Evolutionary conservation across 1,140 invertebrate genomes (phyloP).

Genomic region (Sarcophaga peregrina): DNA sequence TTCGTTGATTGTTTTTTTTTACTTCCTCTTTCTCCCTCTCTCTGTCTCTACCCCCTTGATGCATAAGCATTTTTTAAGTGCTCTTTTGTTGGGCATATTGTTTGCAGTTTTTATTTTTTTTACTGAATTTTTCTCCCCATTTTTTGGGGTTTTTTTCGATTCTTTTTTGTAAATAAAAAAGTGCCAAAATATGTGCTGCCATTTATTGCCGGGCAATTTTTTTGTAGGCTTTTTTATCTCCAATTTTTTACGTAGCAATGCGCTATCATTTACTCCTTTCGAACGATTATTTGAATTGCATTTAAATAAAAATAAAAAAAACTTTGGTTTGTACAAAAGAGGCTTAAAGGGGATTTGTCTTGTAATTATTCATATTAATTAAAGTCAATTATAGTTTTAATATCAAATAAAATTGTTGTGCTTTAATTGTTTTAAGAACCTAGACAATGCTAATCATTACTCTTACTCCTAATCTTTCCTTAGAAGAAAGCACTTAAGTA

Average conservation of each 20-base stretch:
- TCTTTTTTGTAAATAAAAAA: neutral
- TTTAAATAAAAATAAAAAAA: neutral
- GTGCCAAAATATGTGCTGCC: constrained; percentile 7
- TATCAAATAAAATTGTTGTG: no score
- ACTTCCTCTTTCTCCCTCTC: neutral
- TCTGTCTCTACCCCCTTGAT: neutral
- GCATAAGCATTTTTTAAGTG: neutral
- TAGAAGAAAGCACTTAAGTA: no score
- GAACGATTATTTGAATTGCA: neutral
- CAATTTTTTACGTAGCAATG: no score
- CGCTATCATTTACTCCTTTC: neutral
- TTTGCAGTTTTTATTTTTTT: neutral
- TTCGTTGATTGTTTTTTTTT: neutral
- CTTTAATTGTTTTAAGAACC: no score
- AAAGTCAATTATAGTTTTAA: no score
- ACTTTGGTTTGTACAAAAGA: no score
- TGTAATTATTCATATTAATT: no score
- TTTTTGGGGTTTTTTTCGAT: neutral
- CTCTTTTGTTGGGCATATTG: neutral
- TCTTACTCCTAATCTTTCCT: no score
- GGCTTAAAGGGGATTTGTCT: no score
- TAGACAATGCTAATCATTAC: no score
- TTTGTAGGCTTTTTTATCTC: neutral
- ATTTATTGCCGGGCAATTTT: neutral
- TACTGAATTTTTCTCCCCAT: neutral